A percentile compares a stretch with the other conserved stretches of the same genome.
phyloP scores from a whole-genome alignment of 2,113 vertebrate genomes.

The Platichthys stellatus region DNA sequence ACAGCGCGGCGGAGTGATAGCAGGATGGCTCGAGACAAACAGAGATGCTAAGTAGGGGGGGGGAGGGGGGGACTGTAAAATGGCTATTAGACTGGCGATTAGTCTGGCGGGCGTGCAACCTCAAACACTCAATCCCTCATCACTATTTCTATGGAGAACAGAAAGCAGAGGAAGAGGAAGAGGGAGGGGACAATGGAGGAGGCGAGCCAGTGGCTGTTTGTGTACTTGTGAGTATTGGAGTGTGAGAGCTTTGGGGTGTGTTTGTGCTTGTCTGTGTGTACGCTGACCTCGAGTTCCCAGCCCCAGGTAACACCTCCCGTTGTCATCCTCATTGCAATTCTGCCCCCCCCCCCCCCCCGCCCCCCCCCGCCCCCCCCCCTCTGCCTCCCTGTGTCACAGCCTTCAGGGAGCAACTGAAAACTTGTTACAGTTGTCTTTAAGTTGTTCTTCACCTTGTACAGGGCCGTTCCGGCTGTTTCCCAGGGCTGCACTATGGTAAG shows the following conservation, averaged over 20 bases:
- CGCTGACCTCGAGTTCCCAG: conserved; percentile 51
- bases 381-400: conserved; percentile 5
- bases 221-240: conserved; percentile 2
- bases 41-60: conserved; percentile 4
- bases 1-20: conserved; percentile 2
- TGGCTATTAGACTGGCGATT: background rate
- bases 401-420: conserved; percentile 31
- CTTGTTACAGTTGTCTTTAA: conserved; percentile 19
- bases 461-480: background rate
- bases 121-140: conserved; percentile 3
- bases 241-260: conserved; percentile 6
- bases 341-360: background rate
- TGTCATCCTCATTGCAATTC: conserved; percentile 12
- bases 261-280: conserved; percentile 18
- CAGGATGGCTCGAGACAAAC: conserved; percentile 13
- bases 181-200: background rate
- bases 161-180: background rate
- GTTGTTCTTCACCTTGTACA: conserved; percentile 31
- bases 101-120: background rate
- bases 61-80: background rate
- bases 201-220: background rate
- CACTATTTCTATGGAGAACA: background rate
- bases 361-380: background rate
- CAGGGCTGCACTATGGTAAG: conserved; percentile 20
- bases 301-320: conserved; percentile 12